Evolutionary conservation across 2,797 vertebrate genomes (phyloP), one percentile per base, ranked within the genome.

Genomic region (Gymnopithys bicolor): DNA sequence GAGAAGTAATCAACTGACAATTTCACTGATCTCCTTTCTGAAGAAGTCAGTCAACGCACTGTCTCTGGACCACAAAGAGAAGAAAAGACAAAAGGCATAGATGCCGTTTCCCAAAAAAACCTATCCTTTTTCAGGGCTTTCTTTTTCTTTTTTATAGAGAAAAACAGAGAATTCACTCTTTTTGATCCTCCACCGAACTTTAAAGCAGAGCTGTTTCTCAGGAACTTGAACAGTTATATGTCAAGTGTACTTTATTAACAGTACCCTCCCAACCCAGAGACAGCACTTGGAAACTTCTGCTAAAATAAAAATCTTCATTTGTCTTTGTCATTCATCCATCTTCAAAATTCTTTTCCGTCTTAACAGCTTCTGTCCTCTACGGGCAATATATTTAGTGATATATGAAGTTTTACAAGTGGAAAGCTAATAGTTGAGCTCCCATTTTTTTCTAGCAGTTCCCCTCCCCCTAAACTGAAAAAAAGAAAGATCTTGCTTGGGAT

Each of bases 1-100:
- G 98, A 97, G 98, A 98, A 98, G 98, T 99, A 99, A 99, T 99
- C 99, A 99, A 98, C 98, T 99, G 99, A 99, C 99, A 99, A 99
- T 99, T 99, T 98, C 98, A 98, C 98, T 98, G 99, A 98, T 99
- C 98, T 98, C 97, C 97, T 98, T 97, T 97, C 98, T 98, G 97
- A 97, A 98, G 97, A 98, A 99, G 98, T 99, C 99, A 99, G 98
- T 98, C 98, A 98, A 98, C 86, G 97, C 97, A 96, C 97, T 96
- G 97, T 97, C 98, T 97, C 97, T 92, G 97, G 98, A 97, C 98
- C 97, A 97, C 97, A 98, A 98, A 98, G 98, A 97, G 96, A 97
- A 97, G 96, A 95, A 97, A 95, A 97, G 95, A 98, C 97, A 98
- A 98, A 98, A 98, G 97, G 95, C 94, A 96, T 94, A 96, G 73